These are phyloP conservation scores for Notolepis coatsorum DNA, from an alignment of 2,797 vertebrate species.

Conservation along the genomic window DNA sequence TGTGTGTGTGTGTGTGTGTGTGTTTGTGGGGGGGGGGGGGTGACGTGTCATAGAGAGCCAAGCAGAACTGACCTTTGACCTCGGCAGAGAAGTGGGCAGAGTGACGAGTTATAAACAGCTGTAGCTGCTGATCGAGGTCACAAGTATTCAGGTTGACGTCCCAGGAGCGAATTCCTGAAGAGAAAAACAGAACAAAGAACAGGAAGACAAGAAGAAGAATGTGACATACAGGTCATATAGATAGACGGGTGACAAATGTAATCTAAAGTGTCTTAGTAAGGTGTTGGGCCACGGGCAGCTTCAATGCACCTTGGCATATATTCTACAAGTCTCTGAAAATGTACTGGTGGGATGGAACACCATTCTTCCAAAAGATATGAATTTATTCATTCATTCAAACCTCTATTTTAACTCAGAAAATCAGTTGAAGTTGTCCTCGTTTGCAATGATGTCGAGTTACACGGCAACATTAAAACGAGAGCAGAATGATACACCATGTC, in stretches of 20 bases:
- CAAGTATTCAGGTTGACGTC: constrained; percentile 85
- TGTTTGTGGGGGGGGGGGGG: too few relatives aligned
- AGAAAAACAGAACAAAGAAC: constrained; percentile 7
- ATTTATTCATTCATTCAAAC: too few relatives aligned
- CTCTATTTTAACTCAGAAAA: too few relatives aligned
- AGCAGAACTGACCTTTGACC: constrained; percentile 91
- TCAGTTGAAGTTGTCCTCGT: too few relatives aligned
- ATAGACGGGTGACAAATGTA: too few relatives aligned
- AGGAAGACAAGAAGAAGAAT: too few relatives aligned
- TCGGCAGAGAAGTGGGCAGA: constrained; percentile 96
- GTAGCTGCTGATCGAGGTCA: constrained; percentile 91
- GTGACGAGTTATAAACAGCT: constrained; percentile 92
- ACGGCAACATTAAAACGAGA: too few relatives aligned
- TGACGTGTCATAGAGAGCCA: neutral
- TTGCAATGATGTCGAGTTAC: too few relatives aligned
- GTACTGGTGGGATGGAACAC: neutral
- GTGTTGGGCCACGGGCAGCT: constrained; percentile 9
- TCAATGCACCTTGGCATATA: constrained; percentile 4
- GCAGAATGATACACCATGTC: too few relatives aligned
- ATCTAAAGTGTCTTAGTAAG: too few relatives aligned
- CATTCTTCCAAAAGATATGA: constrained; percentile 7
- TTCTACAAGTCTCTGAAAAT: constrained; percentile 7
- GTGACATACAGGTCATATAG: too few relatives aligned
- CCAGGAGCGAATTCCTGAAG: constrained; percentile 93
- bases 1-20: neutral